A percentile compares a stretch with the other conserved stretches of the same genome.
Evolutionary conservation across 2,888 invertebrate genomes (phyloP).

Genomic region (Cheilosia soror): DNA sequence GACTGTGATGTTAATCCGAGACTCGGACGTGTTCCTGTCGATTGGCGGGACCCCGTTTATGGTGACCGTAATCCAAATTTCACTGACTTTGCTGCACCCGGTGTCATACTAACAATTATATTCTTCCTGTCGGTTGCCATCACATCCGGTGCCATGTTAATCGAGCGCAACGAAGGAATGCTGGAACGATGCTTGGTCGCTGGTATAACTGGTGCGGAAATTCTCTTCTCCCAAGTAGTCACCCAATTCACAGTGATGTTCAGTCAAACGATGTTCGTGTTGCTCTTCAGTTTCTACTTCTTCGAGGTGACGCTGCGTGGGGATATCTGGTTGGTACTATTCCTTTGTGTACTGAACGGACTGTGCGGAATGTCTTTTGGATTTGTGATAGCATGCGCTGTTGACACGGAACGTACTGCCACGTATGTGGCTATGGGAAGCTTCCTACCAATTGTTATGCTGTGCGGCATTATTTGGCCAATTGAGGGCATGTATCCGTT

Average conservation of each 20-base stretch:
- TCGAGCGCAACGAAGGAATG: slow-evolving; percentile 95
- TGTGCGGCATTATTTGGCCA: slow-evolving; percentile 97
- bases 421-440: slow-evolving; percentile 94
- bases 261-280: slow-evolving; percentile 91
- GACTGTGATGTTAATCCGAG: slow-evolving; percentile 88
- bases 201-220: slow-evolving; percentile 91
- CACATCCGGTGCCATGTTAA: slow-evolving; percentile 94
- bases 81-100: slow-evolving; percentile 97
- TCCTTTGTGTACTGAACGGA: slow-evolving; percentile 92
- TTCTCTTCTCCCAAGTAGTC: slow-evolving; percentile 93
- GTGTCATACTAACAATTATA: slow-evolving; percentile 94
- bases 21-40: slow-evolving; percentile 83
- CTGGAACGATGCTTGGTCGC: slow-evolving; percentile 95
- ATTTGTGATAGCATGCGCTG: slow-evolving; percentile 91
- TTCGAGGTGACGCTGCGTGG: slow-evolving; percentile 92
- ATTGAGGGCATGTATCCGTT: slow-evolving; percentile 94
- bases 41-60: slow-evolving; percentile 90
- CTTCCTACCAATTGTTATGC: slow-evolving; percentile 92
- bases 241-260: slow-evolving; percentile 95
- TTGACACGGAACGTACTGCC: slow-evolving; percentile 92
- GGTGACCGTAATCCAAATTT: slow-evolving; percentile 92
- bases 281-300: slow-evolving; percentile 90
- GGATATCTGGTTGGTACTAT: slow-evolving; percentile 89
- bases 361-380: slow-evolving; percentile 97
- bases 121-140: slow-evolving; percentile 97